These are phyloP conservation scores for Zenarchopterus dispar DNA, from an alignment of 2,797 vertebrate species.

Conservation along the genomic window DNA sequence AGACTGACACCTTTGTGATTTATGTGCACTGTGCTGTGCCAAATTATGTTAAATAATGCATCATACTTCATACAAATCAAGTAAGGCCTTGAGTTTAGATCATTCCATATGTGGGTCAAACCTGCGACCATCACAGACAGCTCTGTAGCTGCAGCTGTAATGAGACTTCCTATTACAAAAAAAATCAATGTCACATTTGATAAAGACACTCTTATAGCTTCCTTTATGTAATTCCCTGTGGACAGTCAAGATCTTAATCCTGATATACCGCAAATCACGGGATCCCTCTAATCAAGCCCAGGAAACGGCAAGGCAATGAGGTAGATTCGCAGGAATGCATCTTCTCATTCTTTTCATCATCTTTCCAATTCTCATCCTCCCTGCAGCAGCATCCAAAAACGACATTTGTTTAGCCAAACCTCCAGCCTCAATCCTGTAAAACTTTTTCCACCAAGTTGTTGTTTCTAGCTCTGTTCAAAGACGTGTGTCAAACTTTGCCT, in stretches of 20 bases:
- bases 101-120: constrained; percentile 1
- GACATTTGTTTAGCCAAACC: constrained; percentile 75
- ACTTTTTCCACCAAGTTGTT: constrained; percentile 66
- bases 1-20: background rate
- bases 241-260: constrained; percentile 70
- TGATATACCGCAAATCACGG: constrained; percentile 53
- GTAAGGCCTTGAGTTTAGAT: constrained; percentile 9
- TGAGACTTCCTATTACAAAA: constrained; percentile 45
- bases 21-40: background rate
- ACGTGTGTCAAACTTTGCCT: constrained; percentile 66
- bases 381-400: constrained; percentile 58
- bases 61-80: background rate
- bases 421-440: constrained; percentile 31
- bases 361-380: constrained; percentile 62
- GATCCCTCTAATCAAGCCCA: constrained; percentile 77
- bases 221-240: constrained; percentile 58
- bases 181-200: constrained; percentile 59
- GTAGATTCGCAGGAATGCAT: constrained; percentile 64
- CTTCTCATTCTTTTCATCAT: constrained; percentile 71
- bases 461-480: constrained; percentile 68
- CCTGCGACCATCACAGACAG: constrained; percentile 26
- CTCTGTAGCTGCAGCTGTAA: constrained; percentile 28
- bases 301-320: constrained; percentile 64
- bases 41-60: background rate
- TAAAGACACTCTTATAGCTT: constrained; percentile 57